Evolutionary conservation across 1,140 invertebrate species (phyloP).

Genomic region (Plutomurus gul): DNA sequence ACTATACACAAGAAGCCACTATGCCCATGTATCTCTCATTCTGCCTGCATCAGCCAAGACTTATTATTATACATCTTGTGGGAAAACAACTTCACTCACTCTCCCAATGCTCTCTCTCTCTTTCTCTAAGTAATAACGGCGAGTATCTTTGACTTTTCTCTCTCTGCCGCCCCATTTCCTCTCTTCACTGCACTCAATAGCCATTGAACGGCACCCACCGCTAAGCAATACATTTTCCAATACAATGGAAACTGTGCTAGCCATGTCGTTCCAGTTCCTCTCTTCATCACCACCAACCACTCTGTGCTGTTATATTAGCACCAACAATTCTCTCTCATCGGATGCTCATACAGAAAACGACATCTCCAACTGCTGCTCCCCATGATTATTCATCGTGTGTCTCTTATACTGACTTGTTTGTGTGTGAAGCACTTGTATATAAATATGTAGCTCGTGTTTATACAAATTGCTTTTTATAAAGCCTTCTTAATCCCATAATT

Average conservation of each 20-base stretch:
- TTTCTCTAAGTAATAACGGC: no score
- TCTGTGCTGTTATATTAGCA: no score
- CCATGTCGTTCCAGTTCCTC: not conserved
- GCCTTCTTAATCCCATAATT: not conserved
- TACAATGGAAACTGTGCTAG: no score
- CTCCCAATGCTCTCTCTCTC: no score
- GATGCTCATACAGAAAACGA: not conserved
- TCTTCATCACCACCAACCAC: no score
- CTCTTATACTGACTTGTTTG: no score
- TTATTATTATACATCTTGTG: not conserved
- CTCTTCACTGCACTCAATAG: not conserved
- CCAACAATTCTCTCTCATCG: not conserved
- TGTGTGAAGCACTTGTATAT: no score
- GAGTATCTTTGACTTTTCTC: slow-evolving; percentile 14
- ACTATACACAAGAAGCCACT: not conserved
- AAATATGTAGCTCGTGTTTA: not conserved
- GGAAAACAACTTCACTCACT: slow-evolving; percentile 7
- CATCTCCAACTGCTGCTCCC: not conserved
- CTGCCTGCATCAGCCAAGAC: not conserved
- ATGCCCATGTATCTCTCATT: not conserved
- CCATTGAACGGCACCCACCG: not conserved
- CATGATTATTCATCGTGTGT: not conserved
- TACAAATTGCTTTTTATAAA: not conserved
- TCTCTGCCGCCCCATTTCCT: not conserved
- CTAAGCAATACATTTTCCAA: not conserved